phyloP scores from a whole-genome alignment of 2,797 vertebrate genomes.

The Nasua narica region DNA sequence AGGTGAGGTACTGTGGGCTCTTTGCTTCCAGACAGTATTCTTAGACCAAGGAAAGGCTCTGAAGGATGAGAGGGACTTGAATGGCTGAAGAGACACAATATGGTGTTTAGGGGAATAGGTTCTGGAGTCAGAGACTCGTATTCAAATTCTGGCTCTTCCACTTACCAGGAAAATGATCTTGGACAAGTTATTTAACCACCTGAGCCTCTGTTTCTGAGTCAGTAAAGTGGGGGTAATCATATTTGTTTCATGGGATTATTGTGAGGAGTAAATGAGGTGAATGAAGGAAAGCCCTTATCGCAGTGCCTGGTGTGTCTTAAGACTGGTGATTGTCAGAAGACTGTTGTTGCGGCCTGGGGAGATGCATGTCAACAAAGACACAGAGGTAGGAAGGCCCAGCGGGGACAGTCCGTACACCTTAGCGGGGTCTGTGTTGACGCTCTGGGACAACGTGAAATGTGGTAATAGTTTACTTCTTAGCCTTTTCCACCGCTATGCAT shows the following conservation, averaged over 20 bases:
- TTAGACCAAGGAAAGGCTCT: not conserved
- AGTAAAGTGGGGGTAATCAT: not conserved
- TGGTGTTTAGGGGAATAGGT: not conserved
- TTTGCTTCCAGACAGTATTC: not conserved
- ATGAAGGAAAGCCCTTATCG: not conserved
- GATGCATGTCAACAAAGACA: not conserved
- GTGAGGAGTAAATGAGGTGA: not conserved
- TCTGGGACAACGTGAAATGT: not conserved
- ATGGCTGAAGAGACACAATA: not conserved
- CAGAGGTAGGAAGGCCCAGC: not conserved
- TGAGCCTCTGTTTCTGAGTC: conserved; percentile 13
- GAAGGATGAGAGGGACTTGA: not conserved
- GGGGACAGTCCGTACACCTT: not conserved
- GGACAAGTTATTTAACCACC: not conserved
- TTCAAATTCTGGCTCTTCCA: not conserved
- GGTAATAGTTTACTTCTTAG: not conserved
- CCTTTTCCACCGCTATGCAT: not conserved
- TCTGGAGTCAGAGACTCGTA: not conserved
- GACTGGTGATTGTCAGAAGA: not conserved
- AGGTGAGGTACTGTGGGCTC: not conserved
- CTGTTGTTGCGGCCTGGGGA: not conserved
- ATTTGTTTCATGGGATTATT: not conserved
- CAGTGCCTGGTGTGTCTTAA: not conserved
- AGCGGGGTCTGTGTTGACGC: not conserved
- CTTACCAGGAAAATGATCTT: not conserved